Percentiles rank a stretch among this genome's conserved stretches.
These are phyloP conservation scores for Cenopis cana DNA, from an alignment of 2,888 invertebrate genomes.

Conservation along the genomic window DNA sequence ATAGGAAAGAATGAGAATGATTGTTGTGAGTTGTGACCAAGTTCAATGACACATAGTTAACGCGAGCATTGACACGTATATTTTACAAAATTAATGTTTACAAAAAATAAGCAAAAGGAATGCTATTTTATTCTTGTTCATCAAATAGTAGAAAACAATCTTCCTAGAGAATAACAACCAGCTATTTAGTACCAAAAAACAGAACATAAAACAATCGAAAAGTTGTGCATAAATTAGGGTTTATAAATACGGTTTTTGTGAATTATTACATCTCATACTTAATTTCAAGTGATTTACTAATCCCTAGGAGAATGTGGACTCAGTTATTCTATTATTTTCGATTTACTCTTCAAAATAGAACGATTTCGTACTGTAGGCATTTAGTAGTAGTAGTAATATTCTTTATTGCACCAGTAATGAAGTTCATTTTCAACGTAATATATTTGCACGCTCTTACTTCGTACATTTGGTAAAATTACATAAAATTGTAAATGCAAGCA, in stretches of 20 bases:
- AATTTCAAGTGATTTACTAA: too few species aligned
- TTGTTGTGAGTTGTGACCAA: neutral
- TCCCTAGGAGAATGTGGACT: neutral
- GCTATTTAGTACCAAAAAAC: too few species aligned
- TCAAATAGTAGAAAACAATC: too few species aligned
- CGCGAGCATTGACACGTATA: neutral
- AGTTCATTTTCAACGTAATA: neutral
- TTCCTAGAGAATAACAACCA: too few species aligned
- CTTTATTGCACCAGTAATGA: too few species aligned
- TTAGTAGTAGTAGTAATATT: too few species aligned
- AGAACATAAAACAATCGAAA: too few species aligned
- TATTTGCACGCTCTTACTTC: neutral
- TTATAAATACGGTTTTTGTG: too few species aligned
- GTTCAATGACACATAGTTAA: neutral
- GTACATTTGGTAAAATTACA: neutral
- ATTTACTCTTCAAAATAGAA: neutral
- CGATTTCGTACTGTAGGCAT: neutral
- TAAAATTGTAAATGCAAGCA: neutral
- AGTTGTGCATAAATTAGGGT: too few species aligned
- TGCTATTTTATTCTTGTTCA: too few species aligned
- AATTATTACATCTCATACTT: neutral
- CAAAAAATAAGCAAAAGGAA: too few species aligned
- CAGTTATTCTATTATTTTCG: neutral
- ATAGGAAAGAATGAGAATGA: neutral
- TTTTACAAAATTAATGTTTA: too few species aligned